These are phyloP conservation scores for Gnatocerus cornutus DNA, from an alignment of 2,888 invertebrate species.

Conservation along the genomic window DNA sequence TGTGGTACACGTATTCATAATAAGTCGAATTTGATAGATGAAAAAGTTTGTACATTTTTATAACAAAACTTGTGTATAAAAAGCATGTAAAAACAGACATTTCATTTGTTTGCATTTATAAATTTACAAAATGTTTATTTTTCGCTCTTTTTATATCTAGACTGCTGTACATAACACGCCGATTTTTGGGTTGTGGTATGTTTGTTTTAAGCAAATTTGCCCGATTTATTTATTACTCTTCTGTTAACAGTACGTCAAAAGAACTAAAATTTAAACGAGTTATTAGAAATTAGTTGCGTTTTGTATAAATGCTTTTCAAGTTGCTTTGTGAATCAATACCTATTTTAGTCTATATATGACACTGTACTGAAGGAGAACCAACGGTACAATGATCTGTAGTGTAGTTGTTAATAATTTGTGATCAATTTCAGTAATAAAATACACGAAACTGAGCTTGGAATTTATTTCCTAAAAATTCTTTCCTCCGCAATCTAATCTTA, in stretches of 20 bases:
- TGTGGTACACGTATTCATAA: conserved; percentile 32
- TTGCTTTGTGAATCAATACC: conserved; percentile 62
- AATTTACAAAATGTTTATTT: conserved; percentile 28
- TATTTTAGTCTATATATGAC: conserved; percentile 62
- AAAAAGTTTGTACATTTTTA: conserved; percentile 56
- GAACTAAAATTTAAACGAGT: conserved; percentile 44
- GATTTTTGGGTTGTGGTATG: conserved; percentile 48
- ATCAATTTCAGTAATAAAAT: conserved; percentile 63
- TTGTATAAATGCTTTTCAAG: conserved; percentile 55
- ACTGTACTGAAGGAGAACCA: conserved; percentile 57
- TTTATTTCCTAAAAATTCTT: conserved; percentile 9
- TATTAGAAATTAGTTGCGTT: conserved; percentile 57
- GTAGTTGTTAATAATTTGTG: conserved; percentile 62
- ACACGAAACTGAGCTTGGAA: conserved; percentile 45
- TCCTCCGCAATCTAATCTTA: neutral
- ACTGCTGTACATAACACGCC: conserved; percentile 52
- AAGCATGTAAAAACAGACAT: conserved; percentile 48
- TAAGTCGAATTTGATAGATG: conserved; percentile 49
- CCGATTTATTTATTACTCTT: conserved; percentile 42
- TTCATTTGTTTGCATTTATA: conserved; percentile 52
- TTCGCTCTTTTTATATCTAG: conserved; percentile 41
- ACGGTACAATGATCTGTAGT: conserved; percentile 58
- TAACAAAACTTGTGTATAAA: conserved; percentile 52
- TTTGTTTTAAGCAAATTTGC: conserved; percentile 50
- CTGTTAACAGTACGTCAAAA: conserved; percentile 36